Conservation (phyloP, 2,888 invertebrate species). For the Lasioglossum calceatum region DNA sequence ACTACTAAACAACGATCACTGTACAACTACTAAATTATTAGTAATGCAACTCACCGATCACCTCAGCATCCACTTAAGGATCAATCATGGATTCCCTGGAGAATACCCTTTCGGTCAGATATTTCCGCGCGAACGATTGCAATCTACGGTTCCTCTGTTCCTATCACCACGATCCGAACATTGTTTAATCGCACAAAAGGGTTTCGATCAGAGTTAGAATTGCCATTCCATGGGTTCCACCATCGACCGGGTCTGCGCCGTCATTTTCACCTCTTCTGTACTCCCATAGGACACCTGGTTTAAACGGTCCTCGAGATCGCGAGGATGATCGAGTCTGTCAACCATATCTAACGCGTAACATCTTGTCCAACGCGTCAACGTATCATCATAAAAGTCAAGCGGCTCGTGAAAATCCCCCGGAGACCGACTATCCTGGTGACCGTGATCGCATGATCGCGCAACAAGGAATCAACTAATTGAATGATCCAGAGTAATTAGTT, state of each 20-base stretch:
- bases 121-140: neutral
- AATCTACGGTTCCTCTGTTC: neutral
- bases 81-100: neutral
- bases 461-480: neutral
- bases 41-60: constrained; percentile 1
- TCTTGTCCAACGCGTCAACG: neutral
- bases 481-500: neutral
- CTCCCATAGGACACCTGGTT: neutral
- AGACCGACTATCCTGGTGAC: neutral
- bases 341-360: neutral
- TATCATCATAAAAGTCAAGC: neutral
- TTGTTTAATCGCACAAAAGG: neutral
- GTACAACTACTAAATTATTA: neutral
- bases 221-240: neutral
- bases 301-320: neutral
- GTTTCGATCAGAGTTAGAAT: constrained; percentile 1
- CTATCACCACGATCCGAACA: neutral
- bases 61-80: constrained; percentile 12
- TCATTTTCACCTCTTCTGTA: neutral
- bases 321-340: neutral
- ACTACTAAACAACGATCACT: neutral
- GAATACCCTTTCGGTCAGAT: neutral
- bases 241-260: neutral
- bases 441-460: neutral
- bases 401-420: neutral